Base-by-base conservation (phyloP, 1,140 invertebrate species). In the Neodiprion pinetum region DNA sequence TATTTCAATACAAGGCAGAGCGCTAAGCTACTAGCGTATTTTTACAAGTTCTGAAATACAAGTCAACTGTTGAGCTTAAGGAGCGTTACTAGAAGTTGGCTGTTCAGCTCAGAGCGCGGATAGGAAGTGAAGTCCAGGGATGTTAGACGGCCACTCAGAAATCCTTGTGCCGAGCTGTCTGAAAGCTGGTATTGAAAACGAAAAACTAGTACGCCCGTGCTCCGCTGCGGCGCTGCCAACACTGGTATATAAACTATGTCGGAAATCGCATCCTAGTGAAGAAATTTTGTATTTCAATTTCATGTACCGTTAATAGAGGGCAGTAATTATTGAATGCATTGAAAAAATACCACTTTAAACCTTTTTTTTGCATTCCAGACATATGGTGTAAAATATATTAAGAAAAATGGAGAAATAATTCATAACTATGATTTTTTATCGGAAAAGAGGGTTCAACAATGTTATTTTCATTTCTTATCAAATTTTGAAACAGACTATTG, bases 161-260 rank as follows among this genome's bases (percentile, higher is more conserved):
- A 61, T 61, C 53, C 53, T 61, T 61, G 53, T 61, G 53, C 53
- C 53, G 53, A 61, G 53, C 53, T 61, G 53, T 1, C 53, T 61
- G 53, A 61, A 61, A 61, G 53, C 53, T 61, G 53, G 53, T 61
- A 61, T 61, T 61, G 2, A 8, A 61, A 8, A 61, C 53, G 53
- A 8, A 8, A 61, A 61, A 61, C 53, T 61, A n/a, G 53, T 61
- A 61, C 53, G 53, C n/a, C 53, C 8, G 53, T 61, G 53, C 53
- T 61, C 53, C 53, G 2, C 53, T 61, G 2, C 7, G 53, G 53
- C 53, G 53, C 53, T 61, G 53, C 53, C 53, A 61, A 61, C 7
- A 4, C 53, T 61, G n/a, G 53, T 1, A 61, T 1, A 61, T 8
- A 61, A 61, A 61, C 53, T 61, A 8, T 61, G 53, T n/a, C 2